These are phyloP conservation scores for Biston betularia DNA, from an alignment of 2,888 invertebrate species.

Conservation along the genomic window DNA sequence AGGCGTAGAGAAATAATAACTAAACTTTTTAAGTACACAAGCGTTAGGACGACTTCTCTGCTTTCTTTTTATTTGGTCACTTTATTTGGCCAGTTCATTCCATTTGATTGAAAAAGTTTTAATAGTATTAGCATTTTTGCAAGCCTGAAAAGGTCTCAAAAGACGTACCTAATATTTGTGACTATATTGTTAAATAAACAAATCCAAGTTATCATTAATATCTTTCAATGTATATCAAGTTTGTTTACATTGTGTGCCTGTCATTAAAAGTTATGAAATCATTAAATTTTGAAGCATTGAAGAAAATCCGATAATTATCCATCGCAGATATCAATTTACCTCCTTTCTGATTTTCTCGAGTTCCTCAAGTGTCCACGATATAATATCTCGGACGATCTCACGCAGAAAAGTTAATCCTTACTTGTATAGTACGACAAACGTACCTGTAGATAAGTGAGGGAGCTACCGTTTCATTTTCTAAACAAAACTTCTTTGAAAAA, in stretches of 20 bases:
- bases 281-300: background rate
- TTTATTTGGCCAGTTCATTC: constrained; percentile 23
- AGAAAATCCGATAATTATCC: constrained; percentile 3
- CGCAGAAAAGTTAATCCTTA: constrained; percentile 36
- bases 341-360: constrained; percentile 18
- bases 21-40: constrained; percentile 38
- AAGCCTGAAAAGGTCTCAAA: background rate
- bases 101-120: constrained; percentile 11
- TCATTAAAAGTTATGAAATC: background rate
- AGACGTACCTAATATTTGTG: too few relatives aligned
- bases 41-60: constrained; percentile 6
- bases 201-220: too few relatives aligned
- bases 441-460: background rate
- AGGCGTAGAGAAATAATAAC: constrained; percentile 32
- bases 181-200: too few relatives aligned
- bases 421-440: background rate
- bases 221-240: background rate
- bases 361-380: constrained; percentile 32
- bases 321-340: constrained; percentile 17
- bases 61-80: constrained; percentile 25
- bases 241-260: background rate
- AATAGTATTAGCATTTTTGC: background rate
- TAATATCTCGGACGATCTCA: constrained; percentile 17
- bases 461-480: background rate
- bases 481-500: background rate